These are phyloP conservation scores for Leptinotarsa haldemani DNA, from an alignment of 2,888 invertebrate species.

Conservation along the genomic window DNA sequence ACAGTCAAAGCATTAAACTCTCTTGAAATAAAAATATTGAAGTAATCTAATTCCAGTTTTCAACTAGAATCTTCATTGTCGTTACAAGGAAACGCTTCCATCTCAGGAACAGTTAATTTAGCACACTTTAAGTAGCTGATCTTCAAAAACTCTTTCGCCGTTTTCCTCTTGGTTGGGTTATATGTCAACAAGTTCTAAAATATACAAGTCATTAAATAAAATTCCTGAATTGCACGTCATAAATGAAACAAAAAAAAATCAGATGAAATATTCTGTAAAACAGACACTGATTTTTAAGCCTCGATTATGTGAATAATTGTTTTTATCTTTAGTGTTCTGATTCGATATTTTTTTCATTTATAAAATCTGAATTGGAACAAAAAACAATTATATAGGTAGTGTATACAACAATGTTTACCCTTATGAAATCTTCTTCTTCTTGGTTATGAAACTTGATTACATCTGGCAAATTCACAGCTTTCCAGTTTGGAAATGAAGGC, in stretches of 20 bases:
- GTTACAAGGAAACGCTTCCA: conserved; percentile 63
- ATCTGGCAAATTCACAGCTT: conserved; percentile 74
- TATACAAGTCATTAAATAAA: conserved; percentile 39
- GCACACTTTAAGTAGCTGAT: conserved; percentile 85
- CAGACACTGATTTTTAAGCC: too few relatives aligned
- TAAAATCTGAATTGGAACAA: too few relatives aligned
- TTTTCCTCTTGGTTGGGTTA: conserved; percentile 85
- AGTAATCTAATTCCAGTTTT: conserved; percentile 3
- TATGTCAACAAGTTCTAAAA: conserved; percentile 73
- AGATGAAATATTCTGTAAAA: too few relatives aligned
- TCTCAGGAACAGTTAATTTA: conserved; percentile 72
- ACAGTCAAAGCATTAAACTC: not conserved
- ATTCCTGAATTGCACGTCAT: not conserved
- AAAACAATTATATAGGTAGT: too few relatives aligned
- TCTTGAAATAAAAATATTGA: not conserved
- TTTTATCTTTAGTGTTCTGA: too few relatives aligned
- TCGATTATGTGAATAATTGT: too few relatives aligned
- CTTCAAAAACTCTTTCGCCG: conserved; percentile 81
- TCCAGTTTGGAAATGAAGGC: conserved; percentile 92
- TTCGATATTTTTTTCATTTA: too few relatives aligned
- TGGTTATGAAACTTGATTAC: conserved; percentile 66
- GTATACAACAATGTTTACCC: conserved; percentile 65
- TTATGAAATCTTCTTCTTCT: conserved; percentile 76
- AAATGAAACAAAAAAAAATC: too few relatives aligned
- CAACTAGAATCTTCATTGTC: conserved; percentile 47